A percentile compares a stretch with the other conserved stretches of the same genome.
Conservation (phyloP, 2,888 invertebrate species). For the Netelia melanura region DNA sequence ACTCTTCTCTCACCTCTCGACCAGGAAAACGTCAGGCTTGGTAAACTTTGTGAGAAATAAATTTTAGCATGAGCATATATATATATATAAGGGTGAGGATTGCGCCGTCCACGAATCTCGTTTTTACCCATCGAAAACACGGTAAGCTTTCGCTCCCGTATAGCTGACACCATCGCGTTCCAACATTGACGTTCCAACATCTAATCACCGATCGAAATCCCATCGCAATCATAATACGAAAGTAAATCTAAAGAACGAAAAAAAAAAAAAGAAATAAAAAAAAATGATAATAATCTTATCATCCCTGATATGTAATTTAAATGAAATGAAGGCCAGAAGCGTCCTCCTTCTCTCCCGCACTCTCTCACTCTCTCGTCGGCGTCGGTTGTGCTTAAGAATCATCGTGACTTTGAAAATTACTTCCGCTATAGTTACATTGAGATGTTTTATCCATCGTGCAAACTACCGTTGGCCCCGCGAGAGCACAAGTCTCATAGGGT, state of each 20-base stretch:
- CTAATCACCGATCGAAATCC: slow-evolving; percentile 44
- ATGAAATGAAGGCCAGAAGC: slow-evolving; percentile 58
- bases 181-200: background rate
- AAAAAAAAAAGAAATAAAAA: background rate
- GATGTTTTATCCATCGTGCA: slow-evolving; percentile 67
- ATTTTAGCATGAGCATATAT: background rate
- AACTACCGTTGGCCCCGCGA: slow-evolving; percentile 71
- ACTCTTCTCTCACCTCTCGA: slow-evolving; percentile 46
- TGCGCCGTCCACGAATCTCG: background rate
- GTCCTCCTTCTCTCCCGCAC: background rate
- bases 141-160: background rate
- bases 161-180: background rate
- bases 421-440: slow-evolving; percentile 69
- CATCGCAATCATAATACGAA: slow-evolving; percentile 26
- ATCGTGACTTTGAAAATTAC: slow-evolving; percentile 69
- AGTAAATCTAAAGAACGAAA: slow-evolving; percentile 1
- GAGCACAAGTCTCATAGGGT: slow-evolving; percentile 38
- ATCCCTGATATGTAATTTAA: slow-evolving; percentile 64
- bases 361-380: background rate
- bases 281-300: slow-evolving; percentile 49
- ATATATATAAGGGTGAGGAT: background rate
- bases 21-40: slow-evolving; percentile 44
- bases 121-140: background rate
- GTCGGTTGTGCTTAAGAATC: slow-evolving; percentile 54
- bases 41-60: slow-evolving; percentile 52